Conservation (phyloP, 1,140 invertebrate species). For the Steinernema feltiae region DNA sequence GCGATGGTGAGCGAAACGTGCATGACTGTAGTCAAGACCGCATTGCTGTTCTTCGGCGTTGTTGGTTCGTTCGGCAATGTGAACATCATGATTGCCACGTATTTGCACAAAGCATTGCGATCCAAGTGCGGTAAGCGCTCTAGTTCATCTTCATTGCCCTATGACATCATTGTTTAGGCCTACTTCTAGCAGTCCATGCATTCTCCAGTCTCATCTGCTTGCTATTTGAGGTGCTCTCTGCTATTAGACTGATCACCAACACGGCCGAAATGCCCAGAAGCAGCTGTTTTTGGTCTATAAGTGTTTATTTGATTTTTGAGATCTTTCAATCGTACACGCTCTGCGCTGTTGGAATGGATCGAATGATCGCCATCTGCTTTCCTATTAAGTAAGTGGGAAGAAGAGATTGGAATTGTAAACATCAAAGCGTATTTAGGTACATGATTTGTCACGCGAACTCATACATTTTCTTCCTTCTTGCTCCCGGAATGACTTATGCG, state of each 20-base stretch:
- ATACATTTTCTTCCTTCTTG: background rate
- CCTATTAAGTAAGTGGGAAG: background rate
- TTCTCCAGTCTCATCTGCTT: background rate
- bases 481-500: background rate
- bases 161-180: background rate
- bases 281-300: background rate
- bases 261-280: background rate
- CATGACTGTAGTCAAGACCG: background rate
- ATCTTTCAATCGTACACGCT: background rate
- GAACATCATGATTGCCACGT: background rate
- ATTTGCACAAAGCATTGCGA: background rate
- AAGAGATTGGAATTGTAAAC: background rate
- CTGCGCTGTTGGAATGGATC: background rate
- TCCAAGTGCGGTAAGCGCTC: background rate
- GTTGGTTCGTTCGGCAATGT: background rate
- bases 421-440: background rate
- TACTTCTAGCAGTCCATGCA: background rate
- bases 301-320: background rate
- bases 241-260: background rate
- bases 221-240: background rate
- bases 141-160: background rate
- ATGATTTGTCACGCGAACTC: background rate
- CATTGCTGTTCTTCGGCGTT: background rate
- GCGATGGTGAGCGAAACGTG: background rate
- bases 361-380: background rate